These are phyloP conservation scores for Enteromius treurensis DNA, from an alignment of 2,797 vertebrate species.

Conservation along the genomic window DNA sequence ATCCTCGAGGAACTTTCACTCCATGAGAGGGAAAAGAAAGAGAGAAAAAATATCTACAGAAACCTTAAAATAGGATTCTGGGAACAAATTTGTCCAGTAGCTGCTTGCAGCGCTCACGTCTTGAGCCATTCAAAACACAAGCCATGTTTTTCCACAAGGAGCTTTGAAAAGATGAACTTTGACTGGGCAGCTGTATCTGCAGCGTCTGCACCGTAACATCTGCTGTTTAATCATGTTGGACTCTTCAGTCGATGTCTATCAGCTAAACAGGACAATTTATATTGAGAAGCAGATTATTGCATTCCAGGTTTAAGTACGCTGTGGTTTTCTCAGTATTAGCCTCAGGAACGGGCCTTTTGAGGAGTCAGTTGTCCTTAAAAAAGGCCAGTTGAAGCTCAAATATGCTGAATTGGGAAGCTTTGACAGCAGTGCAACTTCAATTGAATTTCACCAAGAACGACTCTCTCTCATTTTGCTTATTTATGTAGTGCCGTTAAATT, in stretches of 20 bases:
- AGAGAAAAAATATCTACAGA: not conserved
- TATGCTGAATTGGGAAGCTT: not conserved
- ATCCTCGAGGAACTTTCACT: not conserved
- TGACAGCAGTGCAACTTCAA: not conserved
- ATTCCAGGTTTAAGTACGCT: slow-evolving; percentile 33
- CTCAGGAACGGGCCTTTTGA: slow-evolving; percentile 9
- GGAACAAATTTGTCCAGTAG: slow-evolving; percentile 54
- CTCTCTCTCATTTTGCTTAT: not conserved
- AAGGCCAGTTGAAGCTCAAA: not conserved
- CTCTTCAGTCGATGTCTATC: slow-evolving; percentile 28
- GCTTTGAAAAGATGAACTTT: slow-evolving; percentile 60
- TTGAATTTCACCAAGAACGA: not conserved
- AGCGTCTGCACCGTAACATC: slow-evolving; percentile 64
- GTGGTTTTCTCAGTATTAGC: slow-evolving; percentile 23
- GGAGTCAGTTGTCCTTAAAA: slow-evolving; percentile 25
- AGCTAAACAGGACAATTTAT: slow-evolving; percentile 27
- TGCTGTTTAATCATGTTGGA: slow-evolving; percentile 60
- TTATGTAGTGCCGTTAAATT: not conserved
- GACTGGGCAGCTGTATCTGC: slow-evolving; percentile 65
- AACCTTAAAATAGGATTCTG: slow-evolving; percentile 48
- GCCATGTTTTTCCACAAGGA: slow-evolving; percentile 46
- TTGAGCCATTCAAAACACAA: slow-evolving; percentile 61
- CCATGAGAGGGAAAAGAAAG: not conserved
- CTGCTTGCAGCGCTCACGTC: slow-evolving; percentile 46
- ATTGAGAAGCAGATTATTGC: slow-evolving; percentile 29